Evolutionary conservation across 1,140 invertebrate species (phyloP).

Genomic region (Ephestia elutella): DNA sequence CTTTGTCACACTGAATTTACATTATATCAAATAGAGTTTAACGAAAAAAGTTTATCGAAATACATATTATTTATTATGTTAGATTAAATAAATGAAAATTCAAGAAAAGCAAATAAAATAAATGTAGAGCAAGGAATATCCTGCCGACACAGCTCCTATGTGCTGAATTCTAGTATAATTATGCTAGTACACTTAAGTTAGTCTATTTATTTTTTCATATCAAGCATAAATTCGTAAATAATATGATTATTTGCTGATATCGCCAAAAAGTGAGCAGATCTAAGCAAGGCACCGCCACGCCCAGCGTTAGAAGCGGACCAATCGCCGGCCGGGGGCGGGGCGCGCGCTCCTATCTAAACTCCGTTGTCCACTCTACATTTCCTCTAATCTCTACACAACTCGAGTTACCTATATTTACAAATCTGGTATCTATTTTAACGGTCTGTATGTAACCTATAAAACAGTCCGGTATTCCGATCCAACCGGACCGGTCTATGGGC

Average conservation of each 20-base stretch:
- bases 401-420: background rate
- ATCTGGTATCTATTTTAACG: background rate
- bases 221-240: too few species aligned
- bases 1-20: too few species aligned
- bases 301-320: slow-evolving; percentile 52
- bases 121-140: too few species aligned
- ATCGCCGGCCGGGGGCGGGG: slow-evolving; percentile 57
- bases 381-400: slow-evolving; percentile 34
- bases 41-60: too few species aligned
- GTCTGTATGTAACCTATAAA: slow-evolving; percentile 10
- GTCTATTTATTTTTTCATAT: too few species aligned
- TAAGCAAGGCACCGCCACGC: slow-evolving; percentile 57
- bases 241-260: background rate
- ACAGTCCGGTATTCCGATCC: slow-evolving; percentile 8
- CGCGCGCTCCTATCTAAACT: slow-evolving; percentile 50
- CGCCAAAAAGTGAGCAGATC: slow-evolving; percentile 25
- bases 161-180: too few species aligned
- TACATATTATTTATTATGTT: too few species aligned
- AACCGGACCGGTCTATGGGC: slow-evolving; percentile 27
- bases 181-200: too few species aligned
- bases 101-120: too few species aligned
- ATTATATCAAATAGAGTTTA: too few species aligned
- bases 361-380: slow-evolving; percentile 21
- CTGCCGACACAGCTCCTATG: too few species aligned
- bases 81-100: too few species aligned